Conservation (phyloP, 2,113 vertebrate genomes). For the Trogon surrucura region DNA sequence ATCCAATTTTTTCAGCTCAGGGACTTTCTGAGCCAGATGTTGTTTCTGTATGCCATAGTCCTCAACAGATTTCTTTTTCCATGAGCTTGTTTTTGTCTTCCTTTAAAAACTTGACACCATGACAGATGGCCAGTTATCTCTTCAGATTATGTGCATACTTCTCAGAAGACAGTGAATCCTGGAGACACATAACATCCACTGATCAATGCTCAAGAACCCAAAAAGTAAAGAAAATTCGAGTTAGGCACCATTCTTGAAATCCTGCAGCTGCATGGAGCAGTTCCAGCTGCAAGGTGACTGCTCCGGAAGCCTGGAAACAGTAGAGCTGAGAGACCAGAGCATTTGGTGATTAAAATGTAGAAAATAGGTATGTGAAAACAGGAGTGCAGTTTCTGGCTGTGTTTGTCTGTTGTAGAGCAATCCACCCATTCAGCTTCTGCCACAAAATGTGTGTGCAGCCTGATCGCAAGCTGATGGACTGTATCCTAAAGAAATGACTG, state of each 20-base stretch:
- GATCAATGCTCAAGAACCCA: background rate
- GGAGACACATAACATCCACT: background rate
- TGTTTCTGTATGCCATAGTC: background rate
- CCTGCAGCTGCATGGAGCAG: background rate
- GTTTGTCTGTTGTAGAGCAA: background rate
- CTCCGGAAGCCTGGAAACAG: background rate
- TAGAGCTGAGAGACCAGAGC: background rate
- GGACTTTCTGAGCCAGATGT: background rate
- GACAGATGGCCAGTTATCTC: constrained; percentile 10
- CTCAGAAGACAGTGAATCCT: constrained; percentile 14
- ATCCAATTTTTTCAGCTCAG: background rate
- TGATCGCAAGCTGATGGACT: background rate
- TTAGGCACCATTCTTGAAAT: background rate
- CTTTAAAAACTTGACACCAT: constrained; percentile 1
- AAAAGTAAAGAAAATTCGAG: background rate
- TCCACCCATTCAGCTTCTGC: background rate
- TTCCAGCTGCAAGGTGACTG: background rate
- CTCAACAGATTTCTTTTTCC: background rate
- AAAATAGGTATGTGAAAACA: background rate
- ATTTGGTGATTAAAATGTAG: background rate
- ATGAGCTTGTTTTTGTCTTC: background rate
- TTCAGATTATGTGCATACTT: constrained; percentile 10
- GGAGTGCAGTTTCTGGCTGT: background rate
- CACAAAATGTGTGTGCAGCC: background rate
- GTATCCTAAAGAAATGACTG: background rate